Base-by-base conservation (phyloP, 2,888 invertebrate genomes). In the Hydraecia micacea region DNA sequence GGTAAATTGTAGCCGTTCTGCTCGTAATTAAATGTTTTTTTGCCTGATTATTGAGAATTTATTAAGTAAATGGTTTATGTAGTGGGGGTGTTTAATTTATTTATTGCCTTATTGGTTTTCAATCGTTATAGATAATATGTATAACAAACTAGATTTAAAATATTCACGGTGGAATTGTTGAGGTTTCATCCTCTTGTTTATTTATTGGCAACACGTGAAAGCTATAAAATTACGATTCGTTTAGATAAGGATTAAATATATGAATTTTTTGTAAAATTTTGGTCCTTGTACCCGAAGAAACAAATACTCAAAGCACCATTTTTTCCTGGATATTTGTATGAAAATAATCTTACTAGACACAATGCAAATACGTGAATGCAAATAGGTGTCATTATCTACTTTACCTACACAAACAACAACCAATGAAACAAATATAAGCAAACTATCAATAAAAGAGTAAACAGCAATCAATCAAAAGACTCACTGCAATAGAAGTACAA, bases 381-480 rank as follows among this genome's bases (percentile, higher is more conserved):
- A 1, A 62, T 9, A 52, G 8, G 42, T 32, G 8, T 5, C 0
- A 74, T 9, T 46, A 25, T 8, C 71, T 52, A 18, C 21, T n/a
- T 65, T 42, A 28, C n/a, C 13, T 55, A 52, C 15, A 21, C 36
- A 73, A 39, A 76, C 36, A 67, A 58, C 28, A 73, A 39, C 73
- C 62, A 77, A 84, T 84, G 52, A 77, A 84, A 80, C 71, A 62
- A 0, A 42, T 55, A 83, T 28, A 75, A 46, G 52, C 58, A 75
- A 73, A 46, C 39, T 66, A 76, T 72, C 66, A 55, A 68, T 62
- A 75, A 77, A 86, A 66, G 76, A 74, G 58, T 13, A 70, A 77
- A 69, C 71, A 76, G 18, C 21, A 75, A 86, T 86, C 87, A 77
- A 74, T 83, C 76, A 81, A 65, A 76, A 72, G 70, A 60, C 60